Evolutionary conservation across 2,113 vertebrate species (phyloP), one percentile per base, ranked within the genome.

Genomic region (Boleophthalmus pectinirostris): DNA sequence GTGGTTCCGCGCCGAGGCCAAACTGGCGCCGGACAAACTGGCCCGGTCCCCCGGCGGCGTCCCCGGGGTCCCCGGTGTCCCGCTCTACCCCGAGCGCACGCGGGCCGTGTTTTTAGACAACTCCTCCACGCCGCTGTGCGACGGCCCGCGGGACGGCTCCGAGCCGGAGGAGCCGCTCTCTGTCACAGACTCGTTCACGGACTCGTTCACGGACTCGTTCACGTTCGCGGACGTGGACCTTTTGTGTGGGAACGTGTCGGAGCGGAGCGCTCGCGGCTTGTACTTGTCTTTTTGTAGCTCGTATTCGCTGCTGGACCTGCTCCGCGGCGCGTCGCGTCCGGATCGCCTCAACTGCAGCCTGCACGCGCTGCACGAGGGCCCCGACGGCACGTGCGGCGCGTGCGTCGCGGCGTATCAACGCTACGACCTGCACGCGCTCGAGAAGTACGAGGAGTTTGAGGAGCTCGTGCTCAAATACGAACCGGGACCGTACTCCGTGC

Each of bases 231-330:
- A 97, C 78, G 95, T 96, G 67, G 95, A 97, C 85, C 89, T 92
- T 16, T 92, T 96, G 91, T 99, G 97, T 91, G 78, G 80, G 90
- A 93, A 92, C 93, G 93, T 94, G 80, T 94, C 94, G 80, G 90
- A 82, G 76, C 76, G 74, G 77, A 83, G 91, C 78, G 89, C 96
- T 92, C 95, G 93, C 91, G 94, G 97, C 95, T 96, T 98, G 92
- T 97, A 97, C 94, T 96, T 98, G 90, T 95, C 96, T 84, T 99
- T 98, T 96, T 99, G 97, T 97, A 95, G 97, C 94, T 96, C 97
- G 90, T 98, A 98, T 91, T 98, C 97, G 85, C 95, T 99, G 91
- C 95, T 95, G 95, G 97, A 98, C 94, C 92, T 99, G 94, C 95
- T 98, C 79, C 85, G 93, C 89, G 97, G 96, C 70, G 93, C 95